Evolutionary conservation across 2,888 invertebrate species (phyloP), one percentile per base, ranked within the genome.

Genomic region (Polydrusus tereticollis): DNA sequence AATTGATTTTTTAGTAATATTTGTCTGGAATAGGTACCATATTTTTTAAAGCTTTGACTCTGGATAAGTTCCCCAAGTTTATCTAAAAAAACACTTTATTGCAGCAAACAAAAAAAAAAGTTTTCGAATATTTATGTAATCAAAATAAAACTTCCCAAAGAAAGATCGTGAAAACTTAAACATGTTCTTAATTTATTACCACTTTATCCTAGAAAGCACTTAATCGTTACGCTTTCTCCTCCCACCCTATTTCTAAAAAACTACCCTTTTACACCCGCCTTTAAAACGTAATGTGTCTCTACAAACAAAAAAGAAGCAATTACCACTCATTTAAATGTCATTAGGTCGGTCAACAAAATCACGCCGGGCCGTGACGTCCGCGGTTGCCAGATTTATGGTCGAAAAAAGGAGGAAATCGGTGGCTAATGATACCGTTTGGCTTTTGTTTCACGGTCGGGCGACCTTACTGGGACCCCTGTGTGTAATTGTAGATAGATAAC

Each of bases 391-490:
- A 81, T 82, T 81, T 82, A 77, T 78, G 77, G 77, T 75, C 41
- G 76, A 78, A 79, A 78, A 81, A 79, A 76, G 70, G 71, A 76
- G 70, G 76, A 79, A 80, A 81, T 79, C 77, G 78, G 77, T 77
- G 77, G 78, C 80, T 84, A 84, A 84, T 84, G 82, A 84, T 78
- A 81, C 78, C 78, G 79, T 81, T 82, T 81, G 80, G 80, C 79
- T 81, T 82, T 83, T 82, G 81, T 82, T 82, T 82, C 80, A 78
- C 80, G 79, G 78, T 79, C 79, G 80, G 79, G 16, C 67, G 67
- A 36, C 16, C 65, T n/a, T n/a, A n/a, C n/a, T n/a, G 29, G 60
- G 20, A 41, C 45, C 65, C 69, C 66, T 50, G 16, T 21, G n/a
- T 14, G 29, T 29, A 21, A 29, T 47, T 58, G 43, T 23, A 58